Evolutionary conservation across 2,888 invertebrate genomes (phyloP).

Genomic region (Piscicola geometra): DNA sequence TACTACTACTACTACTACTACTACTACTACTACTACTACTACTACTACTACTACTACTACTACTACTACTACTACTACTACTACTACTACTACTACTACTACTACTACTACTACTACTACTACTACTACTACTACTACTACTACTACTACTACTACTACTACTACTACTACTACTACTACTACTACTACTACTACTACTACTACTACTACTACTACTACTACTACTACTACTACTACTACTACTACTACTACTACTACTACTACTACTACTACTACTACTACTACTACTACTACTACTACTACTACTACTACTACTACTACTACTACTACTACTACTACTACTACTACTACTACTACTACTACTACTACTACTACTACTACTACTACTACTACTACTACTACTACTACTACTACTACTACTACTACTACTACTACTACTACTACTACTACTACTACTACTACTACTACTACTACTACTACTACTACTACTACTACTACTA

Average conservation of each 20-base stretch:
- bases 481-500: conserved; percentile 25
- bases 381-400: conserved; percentile 25
- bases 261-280: background rate
- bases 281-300: conserved; percentile 1
- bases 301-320: conserved; percentile 25
- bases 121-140: conserved; percentile 25
- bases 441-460: conserved; percentile 25
- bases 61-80: conserved; percentile 25
- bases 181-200: conserved; percentile 5
- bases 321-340: conserved; percentile 25
- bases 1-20: conserved; percentile 23
- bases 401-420: conserved; percentile 25
- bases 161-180: background rate
- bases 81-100: conserved; percentile 25
- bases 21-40: conserved; percentile 25
- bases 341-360: conserved; percentile 25
- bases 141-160: conserved; percentile 23
- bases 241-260: conserved; percentile 37
- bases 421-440: conserved; percentile 14
- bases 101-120: conserved; percentile 25
- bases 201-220: conserved; percentile 1
- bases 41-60: conserved; percentile 23
- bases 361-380: conserved; percentile 25
- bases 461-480: conserved; percentile 25
- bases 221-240: conserved; percentile 21